Evolutionary conservation across 2,797 vertebrate genomes (phyloP), one percentile per base, ranked within the genome.

Genomic region (Siniperca obscura): DNA sequence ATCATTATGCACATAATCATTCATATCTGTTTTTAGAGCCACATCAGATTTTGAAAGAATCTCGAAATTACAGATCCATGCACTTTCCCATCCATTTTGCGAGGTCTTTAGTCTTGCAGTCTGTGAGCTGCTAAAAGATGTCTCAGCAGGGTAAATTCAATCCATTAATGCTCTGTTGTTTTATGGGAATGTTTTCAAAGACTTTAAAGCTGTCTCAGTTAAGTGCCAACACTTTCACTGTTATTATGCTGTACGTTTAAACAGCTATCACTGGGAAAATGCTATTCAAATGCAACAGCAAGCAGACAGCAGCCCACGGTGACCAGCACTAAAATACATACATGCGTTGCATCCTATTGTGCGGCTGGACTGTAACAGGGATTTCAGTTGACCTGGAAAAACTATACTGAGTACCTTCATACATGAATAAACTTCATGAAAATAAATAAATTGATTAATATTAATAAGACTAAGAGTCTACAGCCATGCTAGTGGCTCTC

Each of bases 101-200:
- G 50, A 78, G 57, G 73, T 86, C 70, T 87, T 80, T 70, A 62
- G 30, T 85, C 74, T 76, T 70, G 22, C 76, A 87, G 27, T 79
- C 61, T 80, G 82, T 53, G 72, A 65, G 76, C 70, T 16, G 69
- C 76, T 82, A 79, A 88, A 78, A 84, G 80, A 87, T 13, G 76
- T 85, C 86, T 89, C 90, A 70, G 85, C 86, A 69, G 90, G 84
- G 50, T 76, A 78, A 80, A 59, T 88, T 90, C 87, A 90, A 83
- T 90, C 90, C 92, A 94, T 94, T 94, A 93, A 87, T 64, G 79
- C 79, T 88, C 87, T 74, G 86, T 87, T 92, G 82, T 92, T 94
- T 91, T 91, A 91, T 80, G 70, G 57, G 72, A 81, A 82, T 53
- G 76, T 84, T 87, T 92, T 80, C 30, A 68, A 57, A 85, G 77